phyloP scores from a whole-genome alignment of 2,113 vertebrate species.

The Numenius arquata region DNA sequence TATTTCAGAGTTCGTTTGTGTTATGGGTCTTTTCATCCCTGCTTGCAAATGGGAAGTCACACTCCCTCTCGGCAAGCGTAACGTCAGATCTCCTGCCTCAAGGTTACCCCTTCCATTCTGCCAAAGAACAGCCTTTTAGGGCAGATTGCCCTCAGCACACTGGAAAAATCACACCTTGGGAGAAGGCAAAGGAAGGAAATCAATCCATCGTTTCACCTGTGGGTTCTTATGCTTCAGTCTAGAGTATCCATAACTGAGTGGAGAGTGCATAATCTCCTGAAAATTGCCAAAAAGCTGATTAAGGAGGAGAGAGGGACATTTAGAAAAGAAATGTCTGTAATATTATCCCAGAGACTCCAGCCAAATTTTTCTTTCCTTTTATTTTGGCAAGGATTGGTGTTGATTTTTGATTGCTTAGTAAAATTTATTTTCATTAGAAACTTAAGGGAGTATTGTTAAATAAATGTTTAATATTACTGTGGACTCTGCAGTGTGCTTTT shows the following conservation, averaged over 20 bases:
- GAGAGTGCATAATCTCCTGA: not conserved
- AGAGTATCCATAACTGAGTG: not conserved
- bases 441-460: not conserved
- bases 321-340: not conserved
- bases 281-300: not conserved
- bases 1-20: not conserved
- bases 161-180: not conserved
- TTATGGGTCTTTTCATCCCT: not conserved
- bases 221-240: not conserved
- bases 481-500: not conserved
- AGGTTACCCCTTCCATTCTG: not conserved
- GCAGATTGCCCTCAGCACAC: not conserved
- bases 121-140: not conserved
- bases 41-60: not conserved
- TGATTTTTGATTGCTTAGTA: not conserved
- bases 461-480: not conserved
- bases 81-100: not conserved
- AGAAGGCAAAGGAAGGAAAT: not conserved
- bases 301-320: not conserved
- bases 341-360: not conserved
- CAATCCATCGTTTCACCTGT: not conserved
- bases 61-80: not conserved
- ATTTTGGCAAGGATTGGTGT: not conserved
- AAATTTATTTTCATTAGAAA: constrained; percentile 2
- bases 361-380: not conserved